Evolutionary conservation across 2,797 vertebrate species (phyloP), one percentile per base, ranked within the genome.

Genomic region (Malacoraja senta): DNA sequence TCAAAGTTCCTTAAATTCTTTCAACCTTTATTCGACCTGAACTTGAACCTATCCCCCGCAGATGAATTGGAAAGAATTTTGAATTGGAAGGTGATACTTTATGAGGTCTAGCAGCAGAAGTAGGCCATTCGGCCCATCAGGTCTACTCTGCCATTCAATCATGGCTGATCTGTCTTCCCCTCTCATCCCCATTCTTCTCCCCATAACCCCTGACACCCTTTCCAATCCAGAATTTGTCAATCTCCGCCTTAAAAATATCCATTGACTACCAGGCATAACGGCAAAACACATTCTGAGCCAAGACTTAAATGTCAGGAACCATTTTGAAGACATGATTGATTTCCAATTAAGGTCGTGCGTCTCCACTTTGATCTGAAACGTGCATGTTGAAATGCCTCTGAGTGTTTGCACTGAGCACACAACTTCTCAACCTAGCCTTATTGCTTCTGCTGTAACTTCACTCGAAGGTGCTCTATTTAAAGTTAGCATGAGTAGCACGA

Each of bases 341-440:
- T 65, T 65, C 10, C 83, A 68, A 19, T 88, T 32, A 35, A 35
- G 8, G n/a, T 29, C 19, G 68, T 65, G 63, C 84, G 12, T 84
- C 61, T 74, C 21, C 83, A 24, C 3, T 13, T 58, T 8, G 9
- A 21, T 3, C 61, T 17, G 29, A 88, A 19, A n/a, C 32, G 63
- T 88, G n/a, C 61, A 68, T 35, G 61, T 88, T 68, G 13, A 68
- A 35, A 88, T 32, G 8, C 65, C 13, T 77, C 83, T 88, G 84
- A 88, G 84, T 88, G 84, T 88, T 88, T 88, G 68, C 63, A 68
- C 32, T 88, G 63, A 63, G 29, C 83, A 13, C 13, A 72, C 71
- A 74, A 74, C 71, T 4, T 74, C 24, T 8, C 17, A 74, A 72
- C 71, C 21, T 21, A 72, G 7, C 19, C 19, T 74, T 74, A 74